Percentiles rank a stretch among this genome's conserved stretches.
phyloP scores from a whole-genome alignment of 2,888 invertebrate species.

The Xanthia icteritia region DNA sequence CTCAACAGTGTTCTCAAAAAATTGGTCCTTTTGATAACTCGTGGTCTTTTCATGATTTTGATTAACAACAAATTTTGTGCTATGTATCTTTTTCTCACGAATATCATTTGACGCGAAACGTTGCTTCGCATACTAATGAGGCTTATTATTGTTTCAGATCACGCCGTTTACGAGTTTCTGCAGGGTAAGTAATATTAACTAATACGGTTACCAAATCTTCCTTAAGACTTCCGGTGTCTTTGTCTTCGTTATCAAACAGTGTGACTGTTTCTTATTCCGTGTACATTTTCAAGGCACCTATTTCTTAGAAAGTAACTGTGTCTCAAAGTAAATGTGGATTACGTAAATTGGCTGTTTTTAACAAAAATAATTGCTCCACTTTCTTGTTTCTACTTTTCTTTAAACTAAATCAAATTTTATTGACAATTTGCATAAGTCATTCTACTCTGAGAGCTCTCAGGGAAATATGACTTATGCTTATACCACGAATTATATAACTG shows the following conservation, averaged over 20 bases:
- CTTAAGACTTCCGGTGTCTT: conserved; percentile 28
- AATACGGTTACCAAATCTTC: conserved; percentile 34
- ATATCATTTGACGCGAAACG: conserved; percentile 29
- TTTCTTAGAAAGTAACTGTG: neutral
- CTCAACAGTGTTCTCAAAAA: neutral
- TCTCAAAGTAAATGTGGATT: neutral
- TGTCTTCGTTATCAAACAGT: conserved; percentile 21
- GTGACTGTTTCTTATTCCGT: conserved; percentile 3
- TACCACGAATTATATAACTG: conserved; percentile 35
- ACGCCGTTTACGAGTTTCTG: conserved; percentile 96
- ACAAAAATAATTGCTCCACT: neutral
- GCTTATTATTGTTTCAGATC: conserved; percentile 92
- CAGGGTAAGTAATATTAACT: conserved; percentile 91
- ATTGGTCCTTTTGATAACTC: neutral
- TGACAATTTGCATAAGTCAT: conserved; percentile 33
- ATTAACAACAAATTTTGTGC: conserved; percentile 13
- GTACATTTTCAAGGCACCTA: neutral
- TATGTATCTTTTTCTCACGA: conserved; percentile 17
- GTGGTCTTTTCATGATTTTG: neutral
- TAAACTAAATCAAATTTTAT: conserved; percentile 6
- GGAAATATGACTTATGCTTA: too few relatives aligned
- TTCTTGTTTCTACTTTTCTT: neutral
- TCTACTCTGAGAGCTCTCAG: neutral
- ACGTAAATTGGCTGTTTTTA: neutral
- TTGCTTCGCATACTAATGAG: conserved; percentile 47